phyloP scores from a whole-genome alignment of 2,888 invertebrate genomes.

The Cloeon dipterum region DNA sequence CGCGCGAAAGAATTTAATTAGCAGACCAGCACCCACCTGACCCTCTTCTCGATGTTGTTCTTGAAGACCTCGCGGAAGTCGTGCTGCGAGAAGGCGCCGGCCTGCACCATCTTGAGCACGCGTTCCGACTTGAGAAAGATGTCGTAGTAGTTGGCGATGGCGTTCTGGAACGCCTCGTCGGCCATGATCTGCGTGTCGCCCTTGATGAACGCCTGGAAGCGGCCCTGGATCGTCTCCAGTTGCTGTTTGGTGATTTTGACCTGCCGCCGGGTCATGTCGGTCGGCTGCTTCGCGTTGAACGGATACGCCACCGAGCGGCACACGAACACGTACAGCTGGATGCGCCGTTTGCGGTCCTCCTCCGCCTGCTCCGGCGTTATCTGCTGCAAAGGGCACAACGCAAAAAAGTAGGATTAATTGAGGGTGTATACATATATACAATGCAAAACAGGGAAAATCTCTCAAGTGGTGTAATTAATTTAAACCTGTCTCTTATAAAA shows the following conservation, averaged over 20 bases:
- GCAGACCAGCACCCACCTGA: slow-evolving; percentile 33
- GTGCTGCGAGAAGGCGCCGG: slow-evolving; percentile 93
- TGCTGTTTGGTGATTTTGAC: slow-evolving; percentile 93
- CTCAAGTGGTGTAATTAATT: too few species aligned
- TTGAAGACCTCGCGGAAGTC: slow-evolving; percentile 97
- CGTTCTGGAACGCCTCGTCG: slow-evolving; percentile 96
- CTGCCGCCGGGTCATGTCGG: slow-evolving; percentile 90
- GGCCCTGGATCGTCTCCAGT: slow-evolving; percentile 74
- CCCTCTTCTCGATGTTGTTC: slow-evolving; percentile 96
- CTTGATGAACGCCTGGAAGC: slow-evolving; percentile 88
- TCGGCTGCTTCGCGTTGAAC: slow-evolving; percentile 97
- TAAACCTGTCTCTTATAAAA: too few species aligned
- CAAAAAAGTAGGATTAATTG: background rate
- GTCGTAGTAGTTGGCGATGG: slow-evolving; percentile 86
- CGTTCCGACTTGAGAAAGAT: slow-evolving; percentile 95
- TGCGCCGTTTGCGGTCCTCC: slow-evolving; percentile 79
- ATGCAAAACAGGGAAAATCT: too few species aligned
- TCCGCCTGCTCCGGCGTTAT: slow-evolving; percentile 90
- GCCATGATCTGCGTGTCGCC: slow-evolving; percentile 97
- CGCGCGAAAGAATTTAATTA: too few species aligned
- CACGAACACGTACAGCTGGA: slow-evolving; percentile 96
- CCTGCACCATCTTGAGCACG: slow-evolving; percentile 87
- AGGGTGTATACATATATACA: too few species aligned
- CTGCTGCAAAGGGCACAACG: slow-evolving; percentile 22
- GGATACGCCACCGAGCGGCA: slow-evolving; percentile 95